A percentile compares a stretch with the other conserved stretches of the same genome.
Conservation (phyloP, 2,113 vertebrate genomes). For the Porphyrio hochstetteri region DNA sequence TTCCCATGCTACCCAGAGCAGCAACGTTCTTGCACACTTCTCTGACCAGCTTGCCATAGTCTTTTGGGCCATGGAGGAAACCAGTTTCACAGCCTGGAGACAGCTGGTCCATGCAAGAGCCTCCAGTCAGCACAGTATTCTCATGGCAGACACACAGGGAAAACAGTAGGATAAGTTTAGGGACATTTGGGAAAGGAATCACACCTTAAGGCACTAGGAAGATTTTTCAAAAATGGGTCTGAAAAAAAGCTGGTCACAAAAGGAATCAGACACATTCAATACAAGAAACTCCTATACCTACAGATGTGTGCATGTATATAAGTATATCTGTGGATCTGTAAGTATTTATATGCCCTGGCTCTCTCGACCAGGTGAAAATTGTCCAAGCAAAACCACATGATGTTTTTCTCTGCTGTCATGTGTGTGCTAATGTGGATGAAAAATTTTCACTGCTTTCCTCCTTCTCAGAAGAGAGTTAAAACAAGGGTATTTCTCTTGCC, state of each 20-base stretch:
- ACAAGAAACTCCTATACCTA: not conserved
- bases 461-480: not conserved
- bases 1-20: not conserved
- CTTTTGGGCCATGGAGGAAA: not conserved
- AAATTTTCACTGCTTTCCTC: not conserved
- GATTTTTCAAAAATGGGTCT: not conserved
- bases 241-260: not conserved
- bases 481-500: not conserved
- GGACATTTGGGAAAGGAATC: not conserved
- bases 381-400: not conserved
- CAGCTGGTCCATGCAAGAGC: not conserved
- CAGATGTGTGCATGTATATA: not conserved
- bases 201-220: not conserved
- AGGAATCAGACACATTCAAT: not conserved
- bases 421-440: not conserved
- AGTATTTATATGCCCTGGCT: not conserved
- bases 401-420: slow-evolving; percentile 10
- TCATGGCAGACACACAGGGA: not conserved
- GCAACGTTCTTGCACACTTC: not conserved
- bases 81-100: not conserved
- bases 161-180: not conserved
- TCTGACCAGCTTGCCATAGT: not conserved
- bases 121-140: not conserved
- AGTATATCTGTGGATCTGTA: not conserved
- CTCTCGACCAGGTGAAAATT: slow-evolving; percentile 18